phyloP scores from a whole-genome alignment of 1,140 invertebrate species.

The Drosophila nigromelanica region DNA sequence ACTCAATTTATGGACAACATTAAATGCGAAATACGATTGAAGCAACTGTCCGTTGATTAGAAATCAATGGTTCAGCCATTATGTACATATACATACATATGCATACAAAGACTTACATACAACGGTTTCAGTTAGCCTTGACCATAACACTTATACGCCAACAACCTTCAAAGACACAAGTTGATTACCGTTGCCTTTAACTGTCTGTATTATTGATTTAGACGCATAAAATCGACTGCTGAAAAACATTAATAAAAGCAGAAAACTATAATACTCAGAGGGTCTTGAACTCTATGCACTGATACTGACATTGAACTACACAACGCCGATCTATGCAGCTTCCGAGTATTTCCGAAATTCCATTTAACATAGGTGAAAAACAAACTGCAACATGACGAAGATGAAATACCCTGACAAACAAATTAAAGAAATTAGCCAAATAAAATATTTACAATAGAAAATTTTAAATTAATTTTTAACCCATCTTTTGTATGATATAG shows the following conservation, averaged over 20 bases:
- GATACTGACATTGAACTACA: conserved; percentile 69
- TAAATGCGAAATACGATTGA: conserved; percentile 26
- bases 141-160: conserved; percentile 75
- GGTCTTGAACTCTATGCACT: conserved; percentile 61
- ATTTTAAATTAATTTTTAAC: too few relatives aligned
- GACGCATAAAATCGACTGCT: conserved; percentile 66
- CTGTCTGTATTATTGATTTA: conserved; percentile 70
- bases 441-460: too few relatives aligned
- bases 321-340: conserved; percentile 25
- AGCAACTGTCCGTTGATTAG: conserved; percentile 52
- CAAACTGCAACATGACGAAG: conserved; percentile 9
- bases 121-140: conserved; percentile 61
- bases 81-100: conserved; percentile 14
- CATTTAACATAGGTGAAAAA: neutral
- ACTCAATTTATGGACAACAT: conserved; percentile 71
- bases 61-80: conserved; percentile 66
- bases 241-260: conserved; percentile 70
- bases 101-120: conserved; percentile 38
- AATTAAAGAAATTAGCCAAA: too few relatives aligned
- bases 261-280: conserved; percentile 42
- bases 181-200: conserved; percentile 58
- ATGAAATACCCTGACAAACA: neutral
- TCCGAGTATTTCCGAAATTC: conserved; percentile 18
- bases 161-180: conserved; percentile 73
- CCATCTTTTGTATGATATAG: too few relatives aligned